A percentile compares a stretch with the other conserved stretches of the same genome.
Evolutionary conservation across 37 sponge, comb jelly and placozoan species (phyloP).

Genomic region (Ephydatia muelleri): DNA sequence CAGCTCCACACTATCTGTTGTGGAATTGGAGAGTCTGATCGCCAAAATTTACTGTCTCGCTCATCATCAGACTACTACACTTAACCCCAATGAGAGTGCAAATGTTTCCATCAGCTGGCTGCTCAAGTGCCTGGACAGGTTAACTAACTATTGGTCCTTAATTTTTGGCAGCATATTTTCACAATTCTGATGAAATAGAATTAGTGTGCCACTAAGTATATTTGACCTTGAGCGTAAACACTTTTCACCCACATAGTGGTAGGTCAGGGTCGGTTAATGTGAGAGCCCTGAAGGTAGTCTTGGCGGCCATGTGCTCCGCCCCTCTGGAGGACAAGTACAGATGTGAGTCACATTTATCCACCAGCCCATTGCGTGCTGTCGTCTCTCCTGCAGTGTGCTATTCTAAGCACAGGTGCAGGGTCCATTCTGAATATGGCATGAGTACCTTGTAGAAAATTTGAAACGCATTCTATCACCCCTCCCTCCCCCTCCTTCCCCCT

Average conservation of each 20-base stretch:
- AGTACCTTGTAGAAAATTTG: no score
- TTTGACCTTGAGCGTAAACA: no score
- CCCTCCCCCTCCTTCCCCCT: background rate
- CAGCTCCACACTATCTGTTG: conserved; percentile 16
- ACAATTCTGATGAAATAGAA: background rate
- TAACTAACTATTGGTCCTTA: background rate
- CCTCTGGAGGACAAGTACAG: conserved; percentile 68
- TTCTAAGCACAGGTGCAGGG: no score
- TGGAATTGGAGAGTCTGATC: conserved; percentile 56
- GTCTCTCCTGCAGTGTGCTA: no score
- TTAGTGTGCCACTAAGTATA: background rate
- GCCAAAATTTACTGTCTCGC: conserved; percentile 21
- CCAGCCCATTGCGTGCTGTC: no score
- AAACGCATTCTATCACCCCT: no score
- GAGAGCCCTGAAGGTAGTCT: conserved; percentile 40
- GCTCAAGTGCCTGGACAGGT: conserved; percentile 74
- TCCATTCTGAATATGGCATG: no score
- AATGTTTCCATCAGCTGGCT: conserved; percentile 65
- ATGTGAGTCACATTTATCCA: conserved; percentile 40
- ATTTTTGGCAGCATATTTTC: background rate
- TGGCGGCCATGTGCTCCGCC: conserved; percentile 52
- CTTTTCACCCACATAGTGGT: conserved; percentile 48
- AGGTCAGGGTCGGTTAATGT: conserved; percentile 66
- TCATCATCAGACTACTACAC: background rate
- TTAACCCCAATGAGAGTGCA: conserved; percentile 19